phyloP scores from a whole-genome alignment of 1,140 invertebrate species.

The Apis cerana region DNA sequence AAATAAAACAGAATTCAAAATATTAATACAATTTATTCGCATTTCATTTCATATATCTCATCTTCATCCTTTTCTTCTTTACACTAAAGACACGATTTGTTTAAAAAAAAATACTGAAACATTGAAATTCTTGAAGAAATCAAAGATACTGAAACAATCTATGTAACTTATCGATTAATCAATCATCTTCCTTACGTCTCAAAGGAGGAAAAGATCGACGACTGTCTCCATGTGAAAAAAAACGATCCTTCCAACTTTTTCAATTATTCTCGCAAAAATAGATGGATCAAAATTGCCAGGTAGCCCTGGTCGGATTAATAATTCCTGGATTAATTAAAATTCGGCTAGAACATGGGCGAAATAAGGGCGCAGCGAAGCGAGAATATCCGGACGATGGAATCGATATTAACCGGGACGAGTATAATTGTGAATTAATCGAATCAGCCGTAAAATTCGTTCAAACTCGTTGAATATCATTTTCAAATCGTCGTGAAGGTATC shows the following conservation, averaged over 20 bases:
- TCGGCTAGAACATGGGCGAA: constrained; percentile 23
- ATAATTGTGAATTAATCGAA: constrained; percentile 51
- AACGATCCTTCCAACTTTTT: constrained; percentile 35
- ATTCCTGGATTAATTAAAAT: constrained; percentile 55
- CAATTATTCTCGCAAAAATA: constrained; percentile 44
- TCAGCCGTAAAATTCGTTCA: constrained; percentile 33
- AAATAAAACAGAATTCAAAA: too few relatives aligned
- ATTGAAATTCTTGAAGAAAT: too few relatives aligned
- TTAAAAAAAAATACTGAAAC: too few relatives aligned
- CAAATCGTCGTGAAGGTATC: background rate
- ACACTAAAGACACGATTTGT: too few relatives aligned
- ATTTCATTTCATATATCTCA: too few relatives aligned
- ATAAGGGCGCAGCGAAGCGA: constrained; percentile 38
- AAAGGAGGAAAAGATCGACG: background rate
- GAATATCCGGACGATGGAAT: constrained; percentile 24
- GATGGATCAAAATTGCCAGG: constrained; percentile 39
- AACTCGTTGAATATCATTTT: constrained; percentile 37
- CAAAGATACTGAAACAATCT: background rate
- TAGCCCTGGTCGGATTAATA: constrained; percentile 32
- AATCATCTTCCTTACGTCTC: background rate
- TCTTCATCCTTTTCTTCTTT: too few relatives aligned
- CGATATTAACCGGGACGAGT: constrained; percentile 25
- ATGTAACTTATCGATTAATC: background rate
- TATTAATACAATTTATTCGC: too few relatives aligned
- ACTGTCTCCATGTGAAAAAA: background rate